Percentiles rank a stretch among this genome's conserved stretches.
Conservation (phyloP, 2,888 invertebrate species). For the Noctua fimbriata region DNA sequence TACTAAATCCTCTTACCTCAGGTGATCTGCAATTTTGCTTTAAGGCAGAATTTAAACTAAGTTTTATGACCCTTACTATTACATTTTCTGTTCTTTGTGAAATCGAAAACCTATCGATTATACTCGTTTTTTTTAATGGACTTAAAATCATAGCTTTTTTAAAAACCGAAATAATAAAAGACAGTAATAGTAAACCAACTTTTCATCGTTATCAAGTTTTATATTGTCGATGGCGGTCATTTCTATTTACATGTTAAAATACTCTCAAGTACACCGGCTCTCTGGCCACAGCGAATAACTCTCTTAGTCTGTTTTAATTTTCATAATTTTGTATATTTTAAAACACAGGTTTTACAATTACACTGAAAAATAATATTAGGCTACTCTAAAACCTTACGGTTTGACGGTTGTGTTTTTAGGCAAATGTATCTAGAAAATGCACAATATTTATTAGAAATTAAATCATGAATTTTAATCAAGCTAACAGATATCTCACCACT, state of each 20-base stretch:
- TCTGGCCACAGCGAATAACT: background rate
- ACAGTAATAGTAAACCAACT: background rate
- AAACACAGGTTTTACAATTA: background rate
- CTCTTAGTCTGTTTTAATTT: background rate
- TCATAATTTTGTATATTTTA: background rate
- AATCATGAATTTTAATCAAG: background rate
- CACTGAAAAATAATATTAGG: background rate
- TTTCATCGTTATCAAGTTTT: background rate
- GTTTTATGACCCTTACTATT: background rate
- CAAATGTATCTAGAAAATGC: background rate
- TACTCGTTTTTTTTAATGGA: background rate
- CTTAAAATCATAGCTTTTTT: background rate
- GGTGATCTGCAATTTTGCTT: slow-evolving; percentile 25
- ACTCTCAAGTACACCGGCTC: background rate
- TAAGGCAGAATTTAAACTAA: slow-evolving; percentile 14
- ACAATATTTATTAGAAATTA: background rate
- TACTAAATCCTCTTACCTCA: slow-evolving; percentile 38
- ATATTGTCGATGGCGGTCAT: background rate
- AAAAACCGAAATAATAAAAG: no score
- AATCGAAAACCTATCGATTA: background rate
- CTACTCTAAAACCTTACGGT: no score
- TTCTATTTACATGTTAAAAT: background rate
- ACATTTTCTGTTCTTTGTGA: slow-evolving; percentile 11
- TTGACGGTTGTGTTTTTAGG: background rate
- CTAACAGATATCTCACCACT: background rate